Evolutionary conservation across 1,140 invertebrate species (phyloP), one percentile per base, ranked within the genome.

Genomic region (Listronotus oregonensis): DNA sequence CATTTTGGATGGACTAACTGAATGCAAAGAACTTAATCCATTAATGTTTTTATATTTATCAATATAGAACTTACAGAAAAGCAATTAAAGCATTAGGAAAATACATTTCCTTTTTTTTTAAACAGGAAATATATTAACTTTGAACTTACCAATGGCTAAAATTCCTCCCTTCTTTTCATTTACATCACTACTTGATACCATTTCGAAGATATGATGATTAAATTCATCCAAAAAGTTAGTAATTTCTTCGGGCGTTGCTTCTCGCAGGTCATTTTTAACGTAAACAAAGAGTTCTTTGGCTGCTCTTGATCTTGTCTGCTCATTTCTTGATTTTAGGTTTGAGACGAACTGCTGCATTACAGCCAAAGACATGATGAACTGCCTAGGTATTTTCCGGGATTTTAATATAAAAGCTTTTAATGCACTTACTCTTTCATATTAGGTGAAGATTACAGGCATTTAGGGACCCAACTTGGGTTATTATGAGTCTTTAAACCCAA

Each of bases 91-190:
- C 21, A 27, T 27, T 27, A 3, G 1, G 1, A 5, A 27, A 27
- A 1, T 27, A 27, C 21, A 27, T 27, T 3, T 27, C 5, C 21
- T 27, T 3, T 5, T 27, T n/a, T 27, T 27, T 27, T 3, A 27
- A 27, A 27, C 21, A 27, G n/a, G n/a, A 27, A 27, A 3, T 27
- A 3, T 27, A 27, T 27, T 5, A 27, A 27, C 21, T 27, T 27
- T 27, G 1, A 27, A 27, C 80, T 81, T 80, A 94, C 92, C 90
- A 77, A 98, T 98, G 17, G 96, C 95, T 18, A 97, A 80, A 64
- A 97, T 95, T 50, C 94, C 96, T 47, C 95, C 96, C 80, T 97
- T 97, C 74, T 95, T 96, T 76, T 98, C 95, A 81, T 94, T 94
- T 14, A 92, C 87, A 80, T 98, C 95, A 27, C 89, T 87, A 66